Evolutionary conservation across 2,113 vertebrate genomes (phyloP).

Genomic region (Myiozetetes cayanensis): DNA sequence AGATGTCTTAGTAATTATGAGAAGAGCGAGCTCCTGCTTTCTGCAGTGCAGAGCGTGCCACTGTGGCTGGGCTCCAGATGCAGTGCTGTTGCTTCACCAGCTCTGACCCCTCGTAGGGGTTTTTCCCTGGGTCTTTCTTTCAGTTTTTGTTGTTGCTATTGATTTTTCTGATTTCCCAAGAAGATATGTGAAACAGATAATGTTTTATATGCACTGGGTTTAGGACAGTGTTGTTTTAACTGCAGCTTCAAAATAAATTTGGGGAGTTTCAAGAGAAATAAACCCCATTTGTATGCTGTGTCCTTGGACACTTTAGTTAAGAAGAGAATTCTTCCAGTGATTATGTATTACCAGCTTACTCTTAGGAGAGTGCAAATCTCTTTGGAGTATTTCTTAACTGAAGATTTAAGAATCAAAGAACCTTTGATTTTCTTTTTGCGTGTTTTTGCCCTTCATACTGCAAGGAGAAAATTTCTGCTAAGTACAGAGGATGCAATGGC

Average conservation of each 20-base stretch:
- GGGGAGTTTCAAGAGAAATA: background rate
- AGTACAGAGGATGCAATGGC: background rate
- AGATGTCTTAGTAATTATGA: background rate
- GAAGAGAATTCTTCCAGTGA: background rate
- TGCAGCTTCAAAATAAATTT: background rate
- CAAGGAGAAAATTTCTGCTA: background rate
- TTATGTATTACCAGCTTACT: background rate
- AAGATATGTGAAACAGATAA: background rate
- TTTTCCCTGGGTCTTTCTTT: background rate
- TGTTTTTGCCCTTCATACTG: background rate
- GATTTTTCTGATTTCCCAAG: background rate
- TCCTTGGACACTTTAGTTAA: background rate
- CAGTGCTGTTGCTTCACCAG: background rate
- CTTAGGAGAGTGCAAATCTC: background rate
- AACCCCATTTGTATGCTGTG: background rate
- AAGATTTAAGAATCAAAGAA: background rate
- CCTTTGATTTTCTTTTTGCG: background rate
- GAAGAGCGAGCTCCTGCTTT: background rate
- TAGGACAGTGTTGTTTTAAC: background rate
- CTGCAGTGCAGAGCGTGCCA: background rate
- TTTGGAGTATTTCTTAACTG: background rate
- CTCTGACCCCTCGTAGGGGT: fast-evolving
- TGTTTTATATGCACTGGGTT: background rate
- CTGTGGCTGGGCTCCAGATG: background rate
- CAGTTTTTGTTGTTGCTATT: background rate